Base-by-base conservation (phyloP, 2,888 invertebrate species). In the Spodoptera picta region DNA sequence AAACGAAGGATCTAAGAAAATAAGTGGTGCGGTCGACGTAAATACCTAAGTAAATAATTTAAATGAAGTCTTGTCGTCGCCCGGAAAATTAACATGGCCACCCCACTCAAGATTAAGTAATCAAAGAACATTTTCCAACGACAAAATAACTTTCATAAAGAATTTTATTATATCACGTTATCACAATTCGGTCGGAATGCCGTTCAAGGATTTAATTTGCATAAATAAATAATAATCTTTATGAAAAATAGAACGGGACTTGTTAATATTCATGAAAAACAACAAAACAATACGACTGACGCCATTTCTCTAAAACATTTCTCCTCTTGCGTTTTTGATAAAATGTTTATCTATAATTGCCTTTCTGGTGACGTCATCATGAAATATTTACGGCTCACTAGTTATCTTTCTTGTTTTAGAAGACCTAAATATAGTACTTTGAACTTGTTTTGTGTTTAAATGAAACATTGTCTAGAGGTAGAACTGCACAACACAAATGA, bases 91-190 rank as follows among this genome's bases (percentile, higher is more conserved):
- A 82, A 73, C 73, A 54, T 65, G 64, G 74, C 68, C 66, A 68
- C 58, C 65, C 48, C 59, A 55, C 47, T 50, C 54, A 65, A 79
- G 76, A 82, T 84, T 82, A 81, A 78, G 79, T 78, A 82, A 83
- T 80, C 80, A 81, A 79, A 76, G 65, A 60, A 74, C 77, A 71
- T 74, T 65, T 62, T 62, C 42, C 55, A 63, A 45, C 65, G 65
- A 46, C 62, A 64, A 36, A 73, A 78, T 47, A 42, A 3, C 46
- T 31, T 54, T 47, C 24, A 41, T 31, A 56, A 3, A 42, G 11
- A 27, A 42, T 52, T 47, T n/a, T 70, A 45, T 45, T 53, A 42
- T 42, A 42, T 14, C 45, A n/a, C 45, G 31, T 55, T 51, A 73
- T 61, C 14, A 44, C 14, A 77, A 75, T 73, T 75, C 67, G 60